These are phyloP conservation scores for Prolemur simus DNA, from an alignment of 2,113 vertebrate genomes.

Conservation along the genomic window DNA sequence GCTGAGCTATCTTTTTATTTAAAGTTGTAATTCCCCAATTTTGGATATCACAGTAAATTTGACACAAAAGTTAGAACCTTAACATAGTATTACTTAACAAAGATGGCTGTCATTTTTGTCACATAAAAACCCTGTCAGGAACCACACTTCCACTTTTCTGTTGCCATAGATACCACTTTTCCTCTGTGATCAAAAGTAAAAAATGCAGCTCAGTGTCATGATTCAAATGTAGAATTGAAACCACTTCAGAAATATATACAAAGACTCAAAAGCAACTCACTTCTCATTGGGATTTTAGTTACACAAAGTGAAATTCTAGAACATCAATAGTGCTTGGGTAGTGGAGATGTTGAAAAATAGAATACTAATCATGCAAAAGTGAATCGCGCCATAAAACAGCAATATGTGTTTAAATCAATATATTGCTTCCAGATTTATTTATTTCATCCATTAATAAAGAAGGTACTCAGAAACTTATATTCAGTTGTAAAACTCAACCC, in stretches of 20 bases:
- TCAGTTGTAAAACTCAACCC: neutral
- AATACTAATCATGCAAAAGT: neutral
- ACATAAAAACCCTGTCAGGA: conserved; percentile 49
- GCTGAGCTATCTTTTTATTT: conserved; percentile 2
- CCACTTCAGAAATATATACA: conserved; percentile 39
- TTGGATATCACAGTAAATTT: conserved; percentile 44
- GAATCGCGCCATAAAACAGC: neutral
- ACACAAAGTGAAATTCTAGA: conserved; percentile 38
- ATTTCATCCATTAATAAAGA: neutral
- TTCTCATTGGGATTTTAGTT: neutral
- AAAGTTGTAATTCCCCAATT: conserved; percentile 60
- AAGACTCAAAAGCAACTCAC: conserved; percentile 9
- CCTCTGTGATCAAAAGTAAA: conserved; percentile 62
- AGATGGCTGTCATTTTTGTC: conserved; percentile 69
- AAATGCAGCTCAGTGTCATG: conserved; percentile 48
- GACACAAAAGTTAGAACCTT: conserved; percentile 63
- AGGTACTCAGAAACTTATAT: neutral
- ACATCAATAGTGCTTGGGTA: neutral
- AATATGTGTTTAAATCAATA: neutral
- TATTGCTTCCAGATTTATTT: neutral
- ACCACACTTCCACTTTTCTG: conserved; percentile 49
- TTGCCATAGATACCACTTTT: conserved; percentile 77
- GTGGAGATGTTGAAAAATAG: neutral
- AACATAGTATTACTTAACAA: conserved; percentile 68
- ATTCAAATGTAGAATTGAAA: conserved; percentile 52